Base-by-base conservation (phyloP, 1,140 invertebrate species). In the Drosophila nasuta region DNA sequence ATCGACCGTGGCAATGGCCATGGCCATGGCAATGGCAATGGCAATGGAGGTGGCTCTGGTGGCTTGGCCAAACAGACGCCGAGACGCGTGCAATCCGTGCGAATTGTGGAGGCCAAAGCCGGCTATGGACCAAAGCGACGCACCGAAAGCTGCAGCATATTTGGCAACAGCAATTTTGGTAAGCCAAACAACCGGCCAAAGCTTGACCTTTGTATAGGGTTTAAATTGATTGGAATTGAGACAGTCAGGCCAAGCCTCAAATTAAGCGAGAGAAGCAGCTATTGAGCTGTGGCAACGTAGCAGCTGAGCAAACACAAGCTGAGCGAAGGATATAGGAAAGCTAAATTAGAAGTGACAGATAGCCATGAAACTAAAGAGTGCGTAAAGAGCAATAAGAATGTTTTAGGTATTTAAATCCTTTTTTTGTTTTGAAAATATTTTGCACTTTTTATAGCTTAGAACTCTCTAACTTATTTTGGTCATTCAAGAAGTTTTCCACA, bases 131-230 rank as follows among this genome's bases (percentile, higher is more conserved):
- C 91, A 20, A 92, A 92, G 43, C 79, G 91, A 38, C 82, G 91
- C 43, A 92, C 91, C 5, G 88, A 92, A 64, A 91, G 88, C 65
- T 92, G 91, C 85, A 91, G 86, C 82, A 91, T 92, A 51, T 92
- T 92, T 71, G 91, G 79, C 68, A 92, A 81, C 38, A 91, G 86
- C 71, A 87, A 91, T 79, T 80, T 91, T 63, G 91, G 91, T 91
- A 82, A 91, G 90, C 52, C 52, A 15, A 64, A 11, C 10, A 60
- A 38, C 35, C 2, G 10, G 13, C 38, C 15, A 56, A 46, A 15
- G 35, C 48, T 57, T 58, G 35, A 43, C 13, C 51, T 6, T 52
- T 51, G 8, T n/a, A n/a, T 10, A 3, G 10, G 25, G 5, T 6
- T 49, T 51, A 35, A 63, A 25, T 49, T 63, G 59, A 51, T 63